Evolutionary conservation across 2,113 vertebrate genomes (phyloP), one percentile per base, ranked within the genome.

Genomic region (Aphyosemion australe): DNA sequence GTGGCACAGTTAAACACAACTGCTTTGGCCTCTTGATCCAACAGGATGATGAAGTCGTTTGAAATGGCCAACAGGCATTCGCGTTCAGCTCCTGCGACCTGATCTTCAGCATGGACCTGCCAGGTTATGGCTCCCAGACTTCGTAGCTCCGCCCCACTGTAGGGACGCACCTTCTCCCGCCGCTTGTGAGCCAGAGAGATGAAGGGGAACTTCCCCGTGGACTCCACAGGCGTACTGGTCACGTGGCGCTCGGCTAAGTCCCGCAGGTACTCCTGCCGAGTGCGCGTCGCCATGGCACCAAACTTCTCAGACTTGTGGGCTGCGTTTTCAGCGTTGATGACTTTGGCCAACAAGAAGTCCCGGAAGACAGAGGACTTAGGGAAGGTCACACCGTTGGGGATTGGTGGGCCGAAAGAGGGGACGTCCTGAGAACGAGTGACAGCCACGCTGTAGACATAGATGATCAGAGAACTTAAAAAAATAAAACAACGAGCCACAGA

Each of bases 281-380:
- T 98, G 71, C 96, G 95, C 3, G 96, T 97, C 5, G 96, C 96
- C 96, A 98, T 98, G 0, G 96, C 96, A 0, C 95, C 94, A 51
- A 98, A 98, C 86, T 98, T 98, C 11, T 97, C 95, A 0, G 96
- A 98, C 86, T 98, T 98, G 82, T 98, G 96, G 79, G 96, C 96
- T 37, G 96, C 96, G 69, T 97, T 98, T 89, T 98, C 96, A 5
- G 95, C 96, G 60, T 98, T 98, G 81, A 98, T 97, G 71, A 98
- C 95, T 92, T 98, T 98, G 81, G 95, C 94, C 74, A 98, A 78
- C 64, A 98, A 92, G 87, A 98, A 98, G 95, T 98, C 96, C 95
- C 96, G 94, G 90, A 98, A 98, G 54, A 98, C 96, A 0, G 95
- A 94, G 56, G 96, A 98, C 82, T 98, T 98, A 26, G 96, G 96